Base-by-base conservation (phyloP, 2,797 vertebrate species). In the Myoxocephalus aenaeus region DNA sequence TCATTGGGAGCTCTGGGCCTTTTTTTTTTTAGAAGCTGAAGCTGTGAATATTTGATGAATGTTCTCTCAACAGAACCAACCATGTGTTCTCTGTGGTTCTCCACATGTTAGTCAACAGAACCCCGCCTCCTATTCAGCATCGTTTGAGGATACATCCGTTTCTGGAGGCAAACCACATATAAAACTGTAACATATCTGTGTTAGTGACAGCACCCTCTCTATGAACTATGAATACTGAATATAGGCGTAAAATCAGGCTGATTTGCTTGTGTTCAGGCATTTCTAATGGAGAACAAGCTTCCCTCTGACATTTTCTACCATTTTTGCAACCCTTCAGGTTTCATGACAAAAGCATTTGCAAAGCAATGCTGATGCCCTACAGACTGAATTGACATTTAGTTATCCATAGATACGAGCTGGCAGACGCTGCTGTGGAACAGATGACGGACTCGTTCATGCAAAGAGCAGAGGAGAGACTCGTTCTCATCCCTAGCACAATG, bases 341-440 rank as follows among this genome's bases (percentile, higher is more conserved):
- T 57, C 9, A 38, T 59, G 13, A 42, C 25, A 27, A 22, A 54
- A 57, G 2, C 46, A 7, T 9, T 48, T 20, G 18, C 17, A 48
- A 48, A 59, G 32, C 34, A 11, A 42, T n/a, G 17, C 34, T 14
- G 14, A 68, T 70, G 38, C 42, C 78, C 71, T 40, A 11, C 25
- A 76, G 71, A 73, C 61, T 48, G 14, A 76, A 76, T 5, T 76
- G 73, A 80, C 73, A 78, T 78, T 79, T 71, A 70, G 50, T 51
- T 14, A 59, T 11, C 66, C 65, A 66, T 70, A 62, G 64, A 73
- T 42, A 68, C 46, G 40, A 70, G 22, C 74, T 63, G 65, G 17
- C 14, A 65, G 75, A 75, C 77, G 36, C 15, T 70, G 65, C 75
- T 75, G 66, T 4, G 8, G 65, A 58, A 34, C 65, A 62, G 68